Evolutionary conservation across 2,797 vertebrate genomes (phyloP).

Genomic region (Pipistrellus pygmaeus): DNA sequence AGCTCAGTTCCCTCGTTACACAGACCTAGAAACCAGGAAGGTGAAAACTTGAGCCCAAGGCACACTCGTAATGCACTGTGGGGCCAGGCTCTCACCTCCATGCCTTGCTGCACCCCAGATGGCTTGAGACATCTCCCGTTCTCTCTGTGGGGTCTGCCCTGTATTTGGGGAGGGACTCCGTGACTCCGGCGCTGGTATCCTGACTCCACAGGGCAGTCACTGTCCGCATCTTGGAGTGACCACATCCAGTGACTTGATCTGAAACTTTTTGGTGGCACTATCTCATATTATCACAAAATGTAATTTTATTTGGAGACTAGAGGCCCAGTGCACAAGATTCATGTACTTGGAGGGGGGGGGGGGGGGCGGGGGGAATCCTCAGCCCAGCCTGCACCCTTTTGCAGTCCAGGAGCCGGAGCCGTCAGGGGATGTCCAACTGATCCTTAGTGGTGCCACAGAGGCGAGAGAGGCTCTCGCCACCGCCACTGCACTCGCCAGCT

Average conservation of each 20-base stretch:
- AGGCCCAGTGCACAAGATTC: too few species aligned
- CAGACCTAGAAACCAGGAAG: neutral
- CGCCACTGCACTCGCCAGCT: too few species aligned
- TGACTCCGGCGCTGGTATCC: neutral
- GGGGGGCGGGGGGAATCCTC: too few species aligned
- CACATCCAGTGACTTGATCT: neutral
- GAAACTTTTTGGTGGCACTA: neutral
- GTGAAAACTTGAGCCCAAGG: neutral
- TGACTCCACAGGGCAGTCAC: neutral
- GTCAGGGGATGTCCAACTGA: too few species aligned
- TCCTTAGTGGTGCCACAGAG: too few species aligned
- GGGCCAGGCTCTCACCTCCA: neutral
- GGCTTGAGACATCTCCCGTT: neutral
- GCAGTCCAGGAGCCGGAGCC: too few species aligned
- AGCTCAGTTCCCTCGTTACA: neutral
- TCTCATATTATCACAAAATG: neutral
- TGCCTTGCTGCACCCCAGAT: neutral
- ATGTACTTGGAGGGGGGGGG: too few species aligned
- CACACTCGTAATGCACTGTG: fast-evolving
- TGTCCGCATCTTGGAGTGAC: neutral
- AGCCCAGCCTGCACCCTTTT: too few species aligned
- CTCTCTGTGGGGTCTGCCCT: neutral
- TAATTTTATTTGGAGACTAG: neutral
- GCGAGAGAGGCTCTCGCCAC: too few species aligned
- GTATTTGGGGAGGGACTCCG: neutral